Percentiles rank a stretch among this genome's conserved stretches.
Conservation (phyloP, 2,888 invertebrate genomes). For the Epiblema foenella region DNA sequence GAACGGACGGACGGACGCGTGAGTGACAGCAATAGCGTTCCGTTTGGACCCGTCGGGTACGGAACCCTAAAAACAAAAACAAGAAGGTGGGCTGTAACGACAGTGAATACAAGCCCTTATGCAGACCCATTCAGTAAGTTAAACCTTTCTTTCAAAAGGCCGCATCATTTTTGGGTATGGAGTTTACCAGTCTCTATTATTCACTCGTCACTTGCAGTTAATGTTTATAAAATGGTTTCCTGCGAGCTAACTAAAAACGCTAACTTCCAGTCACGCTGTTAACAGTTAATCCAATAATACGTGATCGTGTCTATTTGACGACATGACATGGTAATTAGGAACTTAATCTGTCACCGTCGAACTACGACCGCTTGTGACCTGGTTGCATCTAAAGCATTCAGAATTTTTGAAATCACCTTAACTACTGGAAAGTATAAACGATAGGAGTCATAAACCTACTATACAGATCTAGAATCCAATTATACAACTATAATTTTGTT, state of each 20-base stretch:
- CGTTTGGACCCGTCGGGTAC: too few species aligned
- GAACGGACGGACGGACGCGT: too few species aligned
- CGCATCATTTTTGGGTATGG: neutral
- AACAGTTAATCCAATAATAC: constrained; percentile 57
- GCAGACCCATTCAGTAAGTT: neutral
- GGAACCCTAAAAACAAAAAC: too few species aligned
- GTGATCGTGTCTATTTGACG: constrained; percentile 52
- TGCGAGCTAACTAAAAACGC: constrained; percentile 45
- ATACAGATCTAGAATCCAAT: too few species aligned
- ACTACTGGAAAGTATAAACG: too few species aligned
- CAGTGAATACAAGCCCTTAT: too few species aligned
- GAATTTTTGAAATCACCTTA: too few species aligned
- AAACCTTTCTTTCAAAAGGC: neutral
- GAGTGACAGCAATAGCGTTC: too few species aligned
- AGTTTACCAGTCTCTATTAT: neutral
- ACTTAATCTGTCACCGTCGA: neutral
- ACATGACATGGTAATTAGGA: constrained; percentile 42
- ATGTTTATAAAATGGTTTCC: constrained; percentile 50
- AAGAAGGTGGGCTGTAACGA: too few species aligned
- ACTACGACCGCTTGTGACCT: neutral
- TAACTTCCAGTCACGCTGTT: constrained; percentile 55
- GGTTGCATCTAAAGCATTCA: neutral
- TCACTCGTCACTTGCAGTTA: constrained; percentile 44
- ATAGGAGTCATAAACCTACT: too few species aligned
- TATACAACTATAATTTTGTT: too few species aligned